Evolutionary conservation across 2,888 invertebrate species (phyloP), one percentile per base, ranked within the genome.

Genomic region (Dichetophora obliterata): DNA sequence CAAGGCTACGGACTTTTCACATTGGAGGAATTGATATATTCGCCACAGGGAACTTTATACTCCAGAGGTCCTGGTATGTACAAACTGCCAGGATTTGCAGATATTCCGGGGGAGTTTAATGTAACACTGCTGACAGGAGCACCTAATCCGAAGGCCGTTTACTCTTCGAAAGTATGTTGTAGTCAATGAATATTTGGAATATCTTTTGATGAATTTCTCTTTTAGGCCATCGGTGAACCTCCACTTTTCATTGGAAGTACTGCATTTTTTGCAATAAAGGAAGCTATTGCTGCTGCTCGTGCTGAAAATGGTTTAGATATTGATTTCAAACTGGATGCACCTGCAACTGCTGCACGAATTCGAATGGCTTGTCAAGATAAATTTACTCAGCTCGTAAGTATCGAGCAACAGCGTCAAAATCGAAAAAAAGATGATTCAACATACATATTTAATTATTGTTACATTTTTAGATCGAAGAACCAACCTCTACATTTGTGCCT

Each of bases 1-100:
- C 98, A 98, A 91, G 98, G 98, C 0, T 96, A 97, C 84, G 98
- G 98, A 1, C 88, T 98, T 75, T 97, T 95, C 84, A 95, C 96
- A 0, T 90, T 98, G 85, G 98, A 98, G 89, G 97, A 98, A 87
- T 90, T 96, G 82, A 92, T 96, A 77, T 95, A 95, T 86, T 95
- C 97, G 0, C 95, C 97, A 0, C 92, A 92, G 63, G 98, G 98
- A 9, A 92, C 92, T 6, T 88, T 96, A 52, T 94, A 92, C 83
- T 96, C 97, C 0, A 91, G 95, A 85, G 98, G 98, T 3, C 98
- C 98, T 4, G 97, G 98, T 34, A 94, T 94, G 77, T 98, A 98
- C 86, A 98, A 98, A 90, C 92, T 98, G 70, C 98, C 98, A 11
- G 96, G 96, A 0, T 96, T 97, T 86, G 93, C 94, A 0, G 97